phyloP scores from a whole-genome alignment of 2,888 invertebrate genomes.

The Muscina levida region DNA sequence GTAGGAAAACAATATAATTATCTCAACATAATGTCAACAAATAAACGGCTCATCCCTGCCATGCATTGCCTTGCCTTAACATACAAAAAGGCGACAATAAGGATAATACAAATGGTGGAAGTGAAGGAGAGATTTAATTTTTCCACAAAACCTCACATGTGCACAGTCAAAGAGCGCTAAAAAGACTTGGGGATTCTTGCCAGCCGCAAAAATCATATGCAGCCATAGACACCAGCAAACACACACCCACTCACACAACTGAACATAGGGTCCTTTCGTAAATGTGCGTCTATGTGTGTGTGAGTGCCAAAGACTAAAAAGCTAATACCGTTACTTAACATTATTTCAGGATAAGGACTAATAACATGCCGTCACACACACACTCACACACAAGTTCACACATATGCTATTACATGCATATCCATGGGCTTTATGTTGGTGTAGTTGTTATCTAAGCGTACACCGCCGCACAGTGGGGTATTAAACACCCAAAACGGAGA shows the following conservation, averaged over 20 bases:
- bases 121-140: conserved; percentile 40
- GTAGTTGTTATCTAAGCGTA: conserved; percentile 59
- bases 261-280: neutral
- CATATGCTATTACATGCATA: neutral
- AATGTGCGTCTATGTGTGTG: neutral
- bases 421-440: neutral
- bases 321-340: conserved; percentile 65
- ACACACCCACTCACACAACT: neutral
- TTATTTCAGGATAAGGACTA: conserved; percentile 53
- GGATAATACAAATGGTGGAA: neutral
- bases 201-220: conserved; percentile 61
- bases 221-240: conserved; percentile 9
- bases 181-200: conserved; percentile 25
- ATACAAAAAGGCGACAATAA: conserved; percentile 11
- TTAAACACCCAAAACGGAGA: too few relatives aligned
- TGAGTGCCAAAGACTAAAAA: conserved; percentile 26
- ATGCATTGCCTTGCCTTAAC: conserved; percentile 45
- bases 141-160: conserved; percentile 25
- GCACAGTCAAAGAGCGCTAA: neutral
- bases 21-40: conserved; percentile 65
- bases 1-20: conserved; percentile 65
- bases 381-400: neutral
- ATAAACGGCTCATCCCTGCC: conserved; percentile 62
- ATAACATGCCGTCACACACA: conserved; percentile 27
- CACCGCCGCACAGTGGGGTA: too few relatives aligned